Evolutionary conservation across 2,113 vertebrate species (phyloP).

Genomic region (Pygoscelis adeliae): DNA sequence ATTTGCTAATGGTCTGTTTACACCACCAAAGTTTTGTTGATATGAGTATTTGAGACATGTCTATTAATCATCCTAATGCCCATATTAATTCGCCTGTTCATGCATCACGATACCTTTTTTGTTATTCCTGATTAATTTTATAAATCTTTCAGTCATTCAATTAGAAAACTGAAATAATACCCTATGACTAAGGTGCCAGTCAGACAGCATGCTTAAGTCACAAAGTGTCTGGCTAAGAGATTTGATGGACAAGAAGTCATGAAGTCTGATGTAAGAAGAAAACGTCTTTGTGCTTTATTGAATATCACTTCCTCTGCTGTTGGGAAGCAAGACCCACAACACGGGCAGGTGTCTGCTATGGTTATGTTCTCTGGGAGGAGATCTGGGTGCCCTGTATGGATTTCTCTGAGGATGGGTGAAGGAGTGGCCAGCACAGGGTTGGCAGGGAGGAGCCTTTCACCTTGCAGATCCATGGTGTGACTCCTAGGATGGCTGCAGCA

Average conservation of each 20-base stretch:
- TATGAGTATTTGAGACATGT: background rate
- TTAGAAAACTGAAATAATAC: background rate
- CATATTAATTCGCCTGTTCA: background rate
- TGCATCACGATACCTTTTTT: background rate
- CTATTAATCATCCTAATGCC: background rate
- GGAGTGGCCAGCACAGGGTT: background rate
- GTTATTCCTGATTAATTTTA: background rate
- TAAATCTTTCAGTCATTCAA: background rate
- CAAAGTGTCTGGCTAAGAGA: background rate
- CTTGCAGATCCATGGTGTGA: background rate
- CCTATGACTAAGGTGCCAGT: background rate
- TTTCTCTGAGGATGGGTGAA: background rate
- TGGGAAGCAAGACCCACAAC: background rate
- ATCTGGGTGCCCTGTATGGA: background rate
- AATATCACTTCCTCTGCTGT: background rate
- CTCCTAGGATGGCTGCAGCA: background rate
- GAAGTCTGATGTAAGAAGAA: background rate
- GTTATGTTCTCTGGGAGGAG: background rate
- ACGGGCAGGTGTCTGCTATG: background rate
- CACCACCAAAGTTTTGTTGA: background rate
- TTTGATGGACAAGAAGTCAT: background rate
- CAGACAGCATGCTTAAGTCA: background rate
- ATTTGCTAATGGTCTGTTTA: slow-evolving; percentile 14
- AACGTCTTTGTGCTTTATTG: background rate
- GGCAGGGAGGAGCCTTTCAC: background rate